Evolutionary conservation across 2,113 vertebrate species (phyloP), one percentile per base, ranked within the genome.

Genomic region (rabbit (Oryctolagus cuniculus)): DNA sequence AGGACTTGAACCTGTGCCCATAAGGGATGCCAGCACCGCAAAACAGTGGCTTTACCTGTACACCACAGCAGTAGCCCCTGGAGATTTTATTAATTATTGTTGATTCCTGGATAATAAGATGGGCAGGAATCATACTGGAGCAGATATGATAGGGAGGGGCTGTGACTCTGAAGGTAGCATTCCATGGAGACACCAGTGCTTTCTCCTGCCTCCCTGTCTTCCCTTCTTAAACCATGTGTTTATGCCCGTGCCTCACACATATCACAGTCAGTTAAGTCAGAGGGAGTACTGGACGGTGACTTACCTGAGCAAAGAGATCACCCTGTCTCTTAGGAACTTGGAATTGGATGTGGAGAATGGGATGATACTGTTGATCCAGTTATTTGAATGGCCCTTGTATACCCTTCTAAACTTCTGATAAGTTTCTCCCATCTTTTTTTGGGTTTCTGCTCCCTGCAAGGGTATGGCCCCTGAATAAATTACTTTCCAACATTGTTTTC

Each of bases 381-480:
- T 88, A 70, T n/a, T 87, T 94, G 75, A 87, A 49, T 78, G 88
- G 87, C 87, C 25, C 34, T 86, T 79, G 27, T 87, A 27, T 91
- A 13, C 1, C 9, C 31, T 91, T 91, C 13, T 70, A 73, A 66
- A 91, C 24, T 67, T 87, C 13, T 15, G 86, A 0, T 75, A 90
- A 74, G 4, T 61, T 51, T 17, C 36, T 21, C 8, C 22, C 44
- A 7, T 44, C 44, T 15, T 66, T 61, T 83, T 91, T 91, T 94
- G 72, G 36, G 13, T 70, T 86, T 95, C 89, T 87, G 15, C 82
- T 78, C 83, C 61, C 36, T 91, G 16, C 15, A 87, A 87, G 38
- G 51, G 82, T 24, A 77, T 81, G 63, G 82, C 36, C 11, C 27
- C 6, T 67, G 51, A 72, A 83, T 63, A 72, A 90, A 80, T 66